phyloP scores from a whole-genome alignment of 2,888 invertebrate genomes.

The Papilio elwesi region DNA sequence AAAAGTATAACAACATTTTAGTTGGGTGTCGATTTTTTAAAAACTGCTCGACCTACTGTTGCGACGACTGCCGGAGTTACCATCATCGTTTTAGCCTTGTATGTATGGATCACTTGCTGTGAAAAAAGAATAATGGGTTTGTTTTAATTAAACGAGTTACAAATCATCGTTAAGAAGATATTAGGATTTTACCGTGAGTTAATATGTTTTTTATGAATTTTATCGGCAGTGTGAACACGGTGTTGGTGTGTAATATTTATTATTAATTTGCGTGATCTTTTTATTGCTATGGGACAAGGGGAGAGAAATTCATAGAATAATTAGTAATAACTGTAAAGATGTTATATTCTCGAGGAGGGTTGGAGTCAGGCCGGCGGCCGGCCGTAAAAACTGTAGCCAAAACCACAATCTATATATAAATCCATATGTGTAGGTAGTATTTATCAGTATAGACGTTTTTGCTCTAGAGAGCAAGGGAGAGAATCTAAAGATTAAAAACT shows the following conservation, averaged over 20 bases:
- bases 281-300: not conserved
- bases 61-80: slow-evolving; percentile 76
- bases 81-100: slow-evolving; percentile 85
- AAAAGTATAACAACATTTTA: slow-evolving; percentile 15
- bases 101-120: slow-evolving; percentile 87
- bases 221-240: too few relatives aligned
- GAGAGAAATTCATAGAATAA: not conserved
- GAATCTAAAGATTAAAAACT: too few relatives aligned
- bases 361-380: too few relatives aligned
- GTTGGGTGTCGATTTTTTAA: slow-evolving; percentile 27
- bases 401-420: too few relatives aligned
- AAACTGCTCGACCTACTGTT: slow-evolving; percentile 62
- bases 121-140: slow-evolving; percentile 51
- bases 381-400: too few relatives aligned
- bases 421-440: too few relatives aligned
- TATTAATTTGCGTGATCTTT: not conserved
- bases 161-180: not conserved
- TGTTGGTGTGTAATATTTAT: not conserved
- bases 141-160: not conserved
- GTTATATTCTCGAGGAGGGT: too few relatives aligned
- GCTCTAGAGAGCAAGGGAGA: too few relatives aligned
- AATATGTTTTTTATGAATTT: too few relatives aligned
- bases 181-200: too few relatives aligned
- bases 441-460: too few relatives aligned
- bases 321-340: too few relatives aligned